phyloP scores from a whole-genome alignment of 2,797 vertebrate genomes.

The Myotis planiceps region DNA sequence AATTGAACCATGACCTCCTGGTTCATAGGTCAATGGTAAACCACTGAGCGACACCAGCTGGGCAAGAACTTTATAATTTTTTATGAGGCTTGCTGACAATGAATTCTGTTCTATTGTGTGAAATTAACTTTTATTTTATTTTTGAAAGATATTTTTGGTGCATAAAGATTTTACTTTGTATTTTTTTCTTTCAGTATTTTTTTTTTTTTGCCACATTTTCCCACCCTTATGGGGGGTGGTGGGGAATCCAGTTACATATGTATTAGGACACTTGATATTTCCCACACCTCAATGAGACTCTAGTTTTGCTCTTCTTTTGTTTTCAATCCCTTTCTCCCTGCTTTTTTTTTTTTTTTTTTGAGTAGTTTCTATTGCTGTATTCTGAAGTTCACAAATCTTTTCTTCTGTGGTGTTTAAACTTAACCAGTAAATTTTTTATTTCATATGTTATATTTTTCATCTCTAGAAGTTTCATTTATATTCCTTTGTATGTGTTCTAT shows the following conservation, averaged over 20 bases:
- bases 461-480: neutral
- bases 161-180: neutral
- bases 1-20: too few species aligned
- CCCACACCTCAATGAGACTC: neutral
- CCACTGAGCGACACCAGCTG: too few species aligned
- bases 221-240: neutral
- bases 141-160: constrained; percentile 32
- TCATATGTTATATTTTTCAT: neutral
- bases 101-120: neutral
- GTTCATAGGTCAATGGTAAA: too few species aligned
- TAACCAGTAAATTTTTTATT: constrained; percentile 33
- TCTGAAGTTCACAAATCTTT: neutral
- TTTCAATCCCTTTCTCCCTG: neutral
- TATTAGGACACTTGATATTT: neutral
- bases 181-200: neutral
- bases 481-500: neutral
- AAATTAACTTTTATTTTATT: neutral
- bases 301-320: neutral
- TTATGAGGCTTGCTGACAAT: neutral
- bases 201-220: neutral
- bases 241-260: neutral
- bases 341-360: neutral
- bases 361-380: neutral
- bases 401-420: neutral
- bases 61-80: neutral